Conservation (phyloP, 2,888 invertebrate genomes). For the Cataglyphis albicans region DNA sequence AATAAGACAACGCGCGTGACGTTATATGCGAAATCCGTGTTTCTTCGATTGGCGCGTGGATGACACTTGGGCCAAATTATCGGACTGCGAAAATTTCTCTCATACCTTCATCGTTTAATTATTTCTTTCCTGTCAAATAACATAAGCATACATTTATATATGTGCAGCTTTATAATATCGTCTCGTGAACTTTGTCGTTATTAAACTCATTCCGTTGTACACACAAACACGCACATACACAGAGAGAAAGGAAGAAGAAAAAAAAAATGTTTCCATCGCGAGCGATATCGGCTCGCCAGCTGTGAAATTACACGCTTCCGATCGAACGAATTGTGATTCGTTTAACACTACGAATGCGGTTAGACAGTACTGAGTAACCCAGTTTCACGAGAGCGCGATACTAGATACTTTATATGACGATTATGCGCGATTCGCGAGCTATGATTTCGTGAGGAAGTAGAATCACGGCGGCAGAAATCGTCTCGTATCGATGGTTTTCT, state of each 20-base stretch:
- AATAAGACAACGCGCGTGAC: constrained; percentile 35
- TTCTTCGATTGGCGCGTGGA: constrained; percentile 4
- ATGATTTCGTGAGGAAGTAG: constrained; percentile 36
- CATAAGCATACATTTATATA: not conserved
- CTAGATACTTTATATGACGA: constrained; percentile 35
- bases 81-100: not conserved
- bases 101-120: not conserved
- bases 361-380: constrained; percentile 68
- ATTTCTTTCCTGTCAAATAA: not conserved
- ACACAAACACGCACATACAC: not conserved
- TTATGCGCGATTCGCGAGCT: constrained; percentile 36
- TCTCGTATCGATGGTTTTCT: constrained; percentile 23
- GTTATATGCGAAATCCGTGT: constrained; percentile 38
- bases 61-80: not conserved
- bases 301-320: constrained; percentile 54
- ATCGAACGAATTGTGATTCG: constrained; percentile 57
- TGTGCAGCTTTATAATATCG: not conserved
- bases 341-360: constrained; percentile 54
- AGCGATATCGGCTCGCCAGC: constrained; percentile 47
- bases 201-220: not conserved
- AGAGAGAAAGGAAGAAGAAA: not conserved
- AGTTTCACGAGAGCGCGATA: constrained; percentile 64
- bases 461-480: constrained; percentile 17
- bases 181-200: not conserved
- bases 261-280: constrained; percentile 9